Evolutionary conservation across 2,888 invertebrate species (phyloP).

Genomic region (Leptinotarsa tumamoca): DNA sequence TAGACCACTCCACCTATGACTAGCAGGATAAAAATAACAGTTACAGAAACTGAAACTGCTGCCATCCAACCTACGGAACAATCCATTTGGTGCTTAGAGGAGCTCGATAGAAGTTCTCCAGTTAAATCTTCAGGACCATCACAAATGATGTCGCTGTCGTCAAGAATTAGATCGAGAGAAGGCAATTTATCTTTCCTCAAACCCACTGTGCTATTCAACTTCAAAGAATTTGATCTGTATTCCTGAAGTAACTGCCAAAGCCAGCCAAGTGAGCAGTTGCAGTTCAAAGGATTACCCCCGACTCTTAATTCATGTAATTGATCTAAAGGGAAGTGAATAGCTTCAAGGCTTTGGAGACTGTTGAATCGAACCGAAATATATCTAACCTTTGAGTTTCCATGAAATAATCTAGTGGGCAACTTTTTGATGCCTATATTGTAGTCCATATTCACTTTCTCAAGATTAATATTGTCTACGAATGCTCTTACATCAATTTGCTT

Average conservation of each 20-base stretch:
- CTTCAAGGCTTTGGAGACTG: conserved; percentile 80
- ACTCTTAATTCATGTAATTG: conserved; percentile 80
- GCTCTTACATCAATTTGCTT: conserved; percentile 80
- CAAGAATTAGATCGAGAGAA: conserved; percentile 65
- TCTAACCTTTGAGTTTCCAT: conserved; percentile 83
- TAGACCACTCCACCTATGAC: conserved; percentile 60
- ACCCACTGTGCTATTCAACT: conserved; percentile 40
- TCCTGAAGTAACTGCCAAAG: conserved; percentile 78
- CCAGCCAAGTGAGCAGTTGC: conserved; percentile 90
- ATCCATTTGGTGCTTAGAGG: conserved; percentile 74
- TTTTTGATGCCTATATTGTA: conserved; percentile 80
- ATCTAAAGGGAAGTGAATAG: conserved; percentile 86
- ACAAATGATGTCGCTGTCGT: conserved; percentile 72
- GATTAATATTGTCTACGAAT: conserved; percentile 86
- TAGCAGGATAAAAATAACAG: conserved; percentile 57
- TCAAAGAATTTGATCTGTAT: conserved; percentile 51
- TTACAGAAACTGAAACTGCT: conserved; percentile 69
- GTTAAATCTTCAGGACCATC: conserved; percentile 71
- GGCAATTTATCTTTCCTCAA: conserved; percentile 60
- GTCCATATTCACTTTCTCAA: conserved; percentile 83
- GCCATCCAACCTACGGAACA: conserved; percentile 75
- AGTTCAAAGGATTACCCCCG: conserved; percentile 85
- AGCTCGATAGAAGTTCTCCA: conserved; percentile 69
- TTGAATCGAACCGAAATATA: conserved; percentile 83
- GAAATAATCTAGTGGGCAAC: conserved; percentile 85